Conservation (phyloP, 2,797 vertebrate genomes). For the Oophaga sylvatica region DNA sequence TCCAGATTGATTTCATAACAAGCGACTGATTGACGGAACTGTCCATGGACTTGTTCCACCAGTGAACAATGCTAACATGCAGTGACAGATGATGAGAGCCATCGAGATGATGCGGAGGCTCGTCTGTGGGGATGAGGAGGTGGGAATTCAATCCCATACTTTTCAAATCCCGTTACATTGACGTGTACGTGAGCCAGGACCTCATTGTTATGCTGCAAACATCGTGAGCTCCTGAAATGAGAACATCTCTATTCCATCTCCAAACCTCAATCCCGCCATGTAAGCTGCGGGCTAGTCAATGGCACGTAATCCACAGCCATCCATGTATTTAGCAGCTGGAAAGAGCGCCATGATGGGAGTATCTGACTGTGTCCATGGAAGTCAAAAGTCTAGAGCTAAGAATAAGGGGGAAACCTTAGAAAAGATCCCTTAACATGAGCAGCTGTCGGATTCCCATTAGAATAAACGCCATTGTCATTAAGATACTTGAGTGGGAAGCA, state of each 20-base stretch:
- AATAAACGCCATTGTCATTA: slow-evolving; percentile 6
- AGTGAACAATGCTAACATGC: neutral
- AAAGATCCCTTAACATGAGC: neutral
- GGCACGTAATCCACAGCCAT: neutral
- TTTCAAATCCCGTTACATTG: slow-evolving; percentile 29
- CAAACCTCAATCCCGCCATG: neutral
- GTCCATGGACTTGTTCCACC: no score
- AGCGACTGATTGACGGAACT: neutral
- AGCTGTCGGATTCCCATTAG: neutral
- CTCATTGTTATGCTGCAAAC: slow-evolving; percentile 53
- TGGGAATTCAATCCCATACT: slow-evolving; percentile 41
- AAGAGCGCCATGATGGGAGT: neutral
- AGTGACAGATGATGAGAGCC: neutral
- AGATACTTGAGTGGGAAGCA: neutral
- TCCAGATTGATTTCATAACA: neutral
- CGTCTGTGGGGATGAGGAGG: slow-evolving; percentile 5
- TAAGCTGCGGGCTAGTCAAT: slow-evolving; percentile 3
- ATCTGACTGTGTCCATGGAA: neutral
- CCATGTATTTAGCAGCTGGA: neutral
- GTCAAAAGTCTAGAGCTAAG: neutral
- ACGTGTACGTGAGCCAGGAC: slow-evolving; percentile 8
- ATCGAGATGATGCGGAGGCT: neutral
- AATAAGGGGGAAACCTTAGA: neutral
- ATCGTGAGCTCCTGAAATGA: slow-evolving; percentile 27
- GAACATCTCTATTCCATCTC: slow-evolving; percentile 13